Evolutionary conservation across 2,797 vertebrate genomes (phyloP), one percentile per base, ranked within the genome.

Genomic region (Allobates femoralis): DNA sequence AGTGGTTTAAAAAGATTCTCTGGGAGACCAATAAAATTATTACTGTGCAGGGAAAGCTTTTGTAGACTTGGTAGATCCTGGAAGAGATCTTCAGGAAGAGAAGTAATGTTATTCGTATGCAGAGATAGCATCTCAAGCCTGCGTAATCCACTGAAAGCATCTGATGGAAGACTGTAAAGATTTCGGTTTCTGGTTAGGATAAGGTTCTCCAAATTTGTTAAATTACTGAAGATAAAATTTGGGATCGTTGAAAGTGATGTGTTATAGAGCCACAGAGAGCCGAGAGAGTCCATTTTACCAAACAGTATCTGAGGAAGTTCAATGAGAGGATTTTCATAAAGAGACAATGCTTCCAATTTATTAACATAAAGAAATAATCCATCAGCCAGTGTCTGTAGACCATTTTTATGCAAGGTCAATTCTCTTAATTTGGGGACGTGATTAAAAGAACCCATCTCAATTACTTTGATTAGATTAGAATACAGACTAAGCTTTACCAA

Each of bases 181-280:
- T 91, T 89, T 1, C 81, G 56, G 84, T 96, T 98, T 12, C 91
- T 88, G 64, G 95, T 94, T 15, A 97, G 83, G 74, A 95, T 93
- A 11, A 99, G 94, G 0, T 0, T 34, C 83, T 64, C 79, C 77
- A 98, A 92, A 80, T 94, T 90, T 69, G 96, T 96, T 95, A 98
- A 94, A 93, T 97, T 97, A 7, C 93, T 90, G 58, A 98, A 97
- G 89, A 95, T 86, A 88, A 95, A 96, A 87, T 92, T 92, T 3
- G 97, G 97, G 86, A 98, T 90, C 15, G 95, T 95, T 79, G 83
- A 92, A 83, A 99, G 96, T 66, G 91, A 91, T 8, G 97, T 98
- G 28, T n/a, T 0, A 88, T 92, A 96, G 73, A 98, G 90, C 93
- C 95, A 95, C 51, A 98, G 92, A 15, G 92, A 93, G 67, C 1